phyloP scores from a whole-genome alignment of 2,797 vertebrate genomes.

The Orientallactaga sibirica region DNA sequence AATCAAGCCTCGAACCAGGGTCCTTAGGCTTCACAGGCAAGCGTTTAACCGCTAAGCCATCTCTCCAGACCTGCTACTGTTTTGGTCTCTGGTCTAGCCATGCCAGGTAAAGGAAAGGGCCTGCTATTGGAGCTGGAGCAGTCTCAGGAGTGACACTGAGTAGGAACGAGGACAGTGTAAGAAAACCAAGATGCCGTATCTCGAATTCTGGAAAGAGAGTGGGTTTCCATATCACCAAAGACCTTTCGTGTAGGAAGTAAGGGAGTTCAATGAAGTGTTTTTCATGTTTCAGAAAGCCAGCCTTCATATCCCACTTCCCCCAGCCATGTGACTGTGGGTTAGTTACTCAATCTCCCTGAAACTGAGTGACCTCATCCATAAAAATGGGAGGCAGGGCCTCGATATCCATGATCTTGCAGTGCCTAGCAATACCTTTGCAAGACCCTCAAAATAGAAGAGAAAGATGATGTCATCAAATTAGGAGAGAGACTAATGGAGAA shows the following conservation, averaged over 20 bases:
- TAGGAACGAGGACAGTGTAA: neutral
- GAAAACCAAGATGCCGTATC: neutral
- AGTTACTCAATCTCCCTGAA: neutral
- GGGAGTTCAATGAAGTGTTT: neutral
- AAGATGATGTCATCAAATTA: too few relatives aligned
- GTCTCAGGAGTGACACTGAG: neutral
- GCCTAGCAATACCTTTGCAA: too few relatives aligned
- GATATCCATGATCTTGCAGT: too few relatives aligned
- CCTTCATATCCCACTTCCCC: neutral
- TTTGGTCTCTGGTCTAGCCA: rapidly evolving
- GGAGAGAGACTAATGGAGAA: too few relatives aligned
- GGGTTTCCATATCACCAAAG: neutral
- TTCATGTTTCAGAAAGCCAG: neutral
- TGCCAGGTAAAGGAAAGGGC: neutral
- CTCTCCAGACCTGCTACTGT: neutral
- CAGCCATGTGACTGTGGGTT: neutral
- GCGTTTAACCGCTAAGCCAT: too few relatives aligned
- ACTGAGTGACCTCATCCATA: neutral
- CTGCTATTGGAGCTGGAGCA: neutral
- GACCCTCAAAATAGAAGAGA: too few relatives aligned
- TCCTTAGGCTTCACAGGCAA: too few relatives aligned
- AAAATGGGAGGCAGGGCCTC: neutral
- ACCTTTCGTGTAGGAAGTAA: neutral
- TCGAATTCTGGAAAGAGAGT: neutral
- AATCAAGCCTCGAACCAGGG: too few relatives aligned